Conservation (phyloP, 2,888 invertebrate genomes). For the Xylota sylvarum region DNA sequence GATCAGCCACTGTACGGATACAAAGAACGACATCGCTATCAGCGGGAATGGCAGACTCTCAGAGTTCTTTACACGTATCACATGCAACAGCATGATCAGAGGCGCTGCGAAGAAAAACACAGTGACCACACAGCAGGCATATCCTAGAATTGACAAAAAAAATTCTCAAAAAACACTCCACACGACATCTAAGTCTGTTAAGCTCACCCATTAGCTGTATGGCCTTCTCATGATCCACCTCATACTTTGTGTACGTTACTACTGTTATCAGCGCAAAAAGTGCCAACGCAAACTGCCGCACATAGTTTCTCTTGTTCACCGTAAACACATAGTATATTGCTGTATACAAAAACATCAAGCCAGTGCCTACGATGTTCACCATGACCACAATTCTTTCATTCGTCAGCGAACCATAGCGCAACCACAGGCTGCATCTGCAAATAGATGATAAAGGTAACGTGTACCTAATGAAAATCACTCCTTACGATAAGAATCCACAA, state of each 20-base stretch:
- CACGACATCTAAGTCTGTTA: too few relatives aligned
- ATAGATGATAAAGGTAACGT: neutral
- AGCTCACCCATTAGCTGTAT: constrained; percentile 88
- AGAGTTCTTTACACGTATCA: constrained; percentile 91
- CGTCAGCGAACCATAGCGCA: constrained; percentile 91
- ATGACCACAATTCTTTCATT: constrained; percentile 89
- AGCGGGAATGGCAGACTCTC: constrained; percentile 95
- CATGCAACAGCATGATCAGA: constrained; percentile 91
- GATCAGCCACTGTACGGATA: constrained; percentile 92
- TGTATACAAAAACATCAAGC: constrained; percentile 90
- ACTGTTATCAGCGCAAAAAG: constrained; percentile 86
- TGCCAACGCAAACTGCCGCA: constrained; percentile 87
- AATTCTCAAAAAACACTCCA: neutral
- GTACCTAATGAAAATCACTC: constrained; percentile 75
- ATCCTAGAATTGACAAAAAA: constrained; percentile 84
- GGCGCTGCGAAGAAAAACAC: constrained; percentile 93
- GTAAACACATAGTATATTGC: constrained; percentile 90
- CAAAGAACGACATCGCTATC: constrained; percentile 92
- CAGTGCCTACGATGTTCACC: constrained; percentile 91
- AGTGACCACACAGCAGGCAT: constrained; percentile 90
- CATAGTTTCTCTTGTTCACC: constrained; percentile 88
- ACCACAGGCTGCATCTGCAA: constrained; percentile 91
- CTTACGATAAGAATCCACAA: constrained; percentile 91
- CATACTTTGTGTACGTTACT: constrained; percentile 87
- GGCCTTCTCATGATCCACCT: constrained; percentile 86